Conservation (phyloP, 2,888 invertebrate species). For the Poecilobothrus nobilitatus region DNA sequence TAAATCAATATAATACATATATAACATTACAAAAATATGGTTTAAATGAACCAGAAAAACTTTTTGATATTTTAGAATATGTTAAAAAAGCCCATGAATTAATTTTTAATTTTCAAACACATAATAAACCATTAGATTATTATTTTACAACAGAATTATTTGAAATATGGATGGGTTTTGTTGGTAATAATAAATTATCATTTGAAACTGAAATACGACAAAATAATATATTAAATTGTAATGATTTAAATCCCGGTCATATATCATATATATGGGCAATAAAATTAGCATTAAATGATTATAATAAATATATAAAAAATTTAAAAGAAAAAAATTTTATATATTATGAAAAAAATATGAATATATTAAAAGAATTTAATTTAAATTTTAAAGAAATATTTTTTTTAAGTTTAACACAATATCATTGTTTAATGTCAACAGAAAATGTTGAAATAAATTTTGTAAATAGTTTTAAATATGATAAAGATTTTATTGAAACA, state of each 20-base stretch:
- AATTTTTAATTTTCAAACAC: background rate
- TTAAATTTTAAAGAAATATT: background rate
- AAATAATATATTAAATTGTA: background rate
- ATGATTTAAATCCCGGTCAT: background rate
- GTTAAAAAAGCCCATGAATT: background rate
- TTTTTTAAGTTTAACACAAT: background rate
- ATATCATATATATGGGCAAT: background rate
- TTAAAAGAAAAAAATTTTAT: background rate
- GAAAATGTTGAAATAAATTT: background rate
- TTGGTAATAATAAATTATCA: background rate
- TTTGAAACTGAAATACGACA: background rate
- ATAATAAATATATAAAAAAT: background rate
- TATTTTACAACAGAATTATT: background rate
- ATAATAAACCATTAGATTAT: background rate
- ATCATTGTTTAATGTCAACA: background rate
- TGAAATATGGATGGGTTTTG: slow-evolving; percentile 1
- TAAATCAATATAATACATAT: background rate
- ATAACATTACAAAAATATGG: background rate
- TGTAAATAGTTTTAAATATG: background rate
- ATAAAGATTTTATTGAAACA: background rate
- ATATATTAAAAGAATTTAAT: background rate
- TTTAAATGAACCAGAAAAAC: background rate
- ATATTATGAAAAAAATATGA: background rate
- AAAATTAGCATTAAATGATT: background rate
- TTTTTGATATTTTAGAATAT: background rate